These are phyloP conservation scores for Scartelaos histophorus DNA, from an alignment of 2,113 vertebrate species.

Conservation along the genomic window DNA sequence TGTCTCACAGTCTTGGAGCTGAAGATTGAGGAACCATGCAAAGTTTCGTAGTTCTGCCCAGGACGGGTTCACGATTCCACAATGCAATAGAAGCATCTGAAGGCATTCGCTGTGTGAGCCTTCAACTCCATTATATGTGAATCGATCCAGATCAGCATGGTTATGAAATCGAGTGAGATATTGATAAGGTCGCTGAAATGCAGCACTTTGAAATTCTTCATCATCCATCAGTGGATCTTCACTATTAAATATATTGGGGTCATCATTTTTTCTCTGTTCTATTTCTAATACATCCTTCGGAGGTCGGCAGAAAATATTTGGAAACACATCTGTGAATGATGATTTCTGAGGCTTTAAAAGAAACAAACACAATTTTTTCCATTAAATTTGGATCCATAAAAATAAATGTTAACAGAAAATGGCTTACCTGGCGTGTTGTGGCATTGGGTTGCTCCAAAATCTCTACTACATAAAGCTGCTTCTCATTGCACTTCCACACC, in stretches of 20 bases:
- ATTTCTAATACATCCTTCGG: slow-evolving; percentile 87
- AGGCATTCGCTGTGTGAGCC: slow-evolving; percentile 85
- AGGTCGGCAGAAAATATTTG: slow-evolving; percentile 84
- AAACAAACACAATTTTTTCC: background rate
- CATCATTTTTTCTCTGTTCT: slow-evolving; percentile 58
- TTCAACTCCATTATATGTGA: slow-evolving; percentile 76
- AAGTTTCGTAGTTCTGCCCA: slow-evolving; percentile 94
- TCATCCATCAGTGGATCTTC: slow-evolving; percentile 85
- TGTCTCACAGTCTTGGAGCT: slow-evolving; percentile 87
- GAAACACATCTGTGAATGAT: slow-evolving; percentile 85
- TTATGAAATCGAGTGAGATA: slow-evolving; percentile 84
- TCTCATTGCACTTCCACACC: slow-evolving; percentile 86
- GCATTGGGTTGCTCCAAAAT: slow-evolving; percentile 76
- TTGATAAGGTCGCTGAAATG: slow-evolving; percentile 93
- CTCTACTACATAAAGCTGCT: slow-evolving; percentile 88
- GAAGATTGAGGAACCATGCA: slow-evolving; percentile 86
- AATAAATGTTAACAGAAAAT: background rate
- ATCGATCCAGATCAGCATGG: slow-evolving; percentile 75
- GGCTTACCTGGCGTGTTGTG: slow-evolving; percentile 68
- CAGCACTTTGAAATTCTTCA: slow-evolving; percentile 81
- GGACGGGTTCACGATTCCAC: slow-evolving; percentile 86
- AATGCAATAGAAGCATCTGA: slow-evolving; percentile 86
- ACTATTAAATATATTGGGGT: background rate
- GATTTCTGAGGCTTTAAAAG: slow-evolving; percentile 62
- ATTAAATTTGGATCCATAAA: background rate